These are phyloP conservation scores for Micrastur ruficollis DNA, from an alignment of 2,797 vertebrate genomes.

Conservation along the genomic window DNA sequence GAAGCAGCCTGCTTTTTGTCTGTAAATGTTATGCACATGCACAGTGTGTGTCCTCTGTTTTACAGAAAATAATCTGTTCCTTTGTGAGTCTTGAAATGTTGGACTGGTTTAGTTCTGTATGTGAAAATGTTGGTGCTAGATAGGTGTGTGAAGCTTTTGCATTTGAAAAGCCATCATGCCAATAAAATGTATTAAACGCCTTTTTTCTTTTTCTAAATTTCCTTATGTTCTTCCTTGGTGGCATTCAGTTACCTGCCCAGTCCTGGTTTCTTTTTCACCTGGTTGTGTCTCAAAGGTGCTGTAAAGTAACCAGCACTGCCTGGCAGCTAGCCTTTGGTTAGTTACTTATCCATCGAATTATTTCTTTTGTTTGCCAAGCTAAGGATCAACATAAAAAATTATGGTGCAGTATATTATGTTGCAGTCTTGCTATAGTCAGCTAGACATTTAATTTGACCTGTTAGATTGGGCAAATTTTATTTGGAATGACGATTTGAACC, in stretches of 20 bases:
- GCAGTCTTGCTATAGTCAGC: conserved; percentile 66
- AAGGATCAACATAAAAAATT: background rate
- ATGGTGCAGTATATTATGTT: background rate
- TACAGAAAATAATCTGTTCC: background rate
- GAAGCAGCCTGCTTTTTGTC: background rate
- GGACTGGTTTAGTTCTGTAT: background rate
- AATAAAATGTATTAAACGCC: background rate
- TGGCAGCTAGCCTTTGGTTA: background rate
- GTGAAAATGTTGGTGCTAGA: background rate
- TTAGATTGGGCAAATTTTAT: background rate
- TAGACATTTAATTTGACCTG: conserved; percentile 68
- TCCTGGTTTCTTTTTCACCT: background rate
- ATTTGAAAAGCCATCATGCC: background rate
- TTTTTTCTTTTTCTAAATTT: background rate
- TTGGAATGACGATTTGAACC: background rate
- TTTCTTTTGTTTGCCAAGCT: background rate
- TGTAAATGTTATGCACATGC: background rate
- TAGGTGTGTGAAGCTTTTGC: background rate
- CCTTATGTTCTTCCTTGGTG: background rate
- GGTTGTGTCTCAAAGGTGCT: background rate
- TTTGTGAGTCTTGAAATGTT: conserved; percentile 4
- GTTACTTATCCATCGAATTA: conserved; percentile 25
- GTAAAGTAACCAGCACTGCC: background rate
- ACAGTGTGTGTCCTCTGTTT: background rate
- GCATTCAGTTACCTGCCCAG: background rate